Conservation (phyloP, 2,888 invertebrate genomes). For the Drosophila merina region DNA sequence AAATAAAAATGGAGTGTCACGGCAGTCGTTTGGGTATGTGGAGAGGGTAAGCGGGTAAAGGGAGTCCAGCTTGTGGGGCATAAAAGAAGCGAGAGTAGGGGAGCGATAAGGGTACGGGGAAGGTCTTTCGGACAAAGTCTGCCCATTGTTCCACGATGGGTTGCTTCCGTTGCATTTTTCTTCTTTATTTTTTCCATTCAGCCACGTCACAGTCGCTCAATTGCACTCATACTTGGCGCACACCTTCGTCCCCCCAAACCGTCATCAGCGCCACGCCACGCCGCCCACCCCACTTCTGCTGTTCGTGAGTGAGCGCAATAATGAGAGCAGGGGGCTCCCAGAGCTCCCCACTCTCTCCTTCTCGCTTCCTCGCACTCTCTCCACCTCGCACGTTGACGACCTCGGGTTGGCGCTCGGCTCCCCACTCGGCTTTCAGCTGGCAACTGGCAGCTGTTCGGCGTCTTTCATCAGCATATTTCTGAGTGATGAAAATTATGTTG, state of each 20-base stretch:
- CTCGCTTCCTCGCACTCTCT: conserved; percentile 5
- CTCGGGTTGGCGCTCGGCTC: conserved; percentile 28
- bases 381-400: neutral
- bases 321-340: neutral
- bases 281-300: conserved; percentile 12
- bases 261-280: neutral
- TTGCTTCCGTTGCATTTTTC: conserved; percentile 59
- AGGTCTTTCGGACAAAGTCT: conserved; percentile 53
- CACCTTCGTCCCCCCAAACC: conserved; percentile 5
- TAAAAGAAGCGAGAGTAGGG: neutral
- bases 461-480: conserved; percentile 78
- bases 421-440: conserved; percentile 13
- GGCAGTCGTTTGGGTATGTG: conserved; percentile 54
- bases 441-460: conserved; percentile 57
- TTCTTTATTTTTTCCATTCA: conserved; percentile 1
- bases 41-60: neutral
- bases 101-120: conserved; percentile 5
- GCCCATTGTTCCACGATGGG: conserved; percentile 55
- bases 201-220: conserved; percentile 23
- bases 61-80: neutral
- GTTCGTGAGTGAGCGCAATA: neutral
- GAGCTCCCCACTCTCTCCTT: conserved; percentile 15
- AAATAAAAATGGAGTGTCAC: conserved; percentile 79
- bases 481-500: conserved; percentile 79
- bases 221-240: conserved; percentile 15